A percentile compares a stretch with the other conserved stretches of the same genome.
Conservation (phyloP, 2,888 invertebrate genomes). For the Punctoribates punctum region DNA sequence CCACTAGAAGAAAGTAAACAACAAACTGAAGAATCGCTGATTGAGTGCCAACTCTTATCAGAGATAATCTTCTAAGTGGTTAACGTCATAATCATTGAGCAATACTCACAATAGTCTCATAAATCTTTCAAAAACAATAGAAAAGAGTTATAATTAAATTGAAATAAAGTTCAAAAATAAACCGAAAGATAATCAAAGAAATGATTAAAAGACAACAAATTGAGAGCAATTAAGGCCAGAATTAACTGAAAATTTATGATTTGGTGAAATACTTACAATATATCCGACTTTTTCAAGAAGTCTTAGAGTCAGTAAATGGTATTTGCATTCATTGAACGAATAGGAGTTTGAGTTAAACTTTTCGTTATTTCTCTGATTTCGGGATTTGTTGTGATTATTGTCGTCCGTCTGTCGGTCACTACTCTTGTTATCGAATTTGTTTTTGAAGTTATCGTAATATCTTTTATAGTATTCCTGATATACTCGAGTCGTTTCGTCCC, state of each 20-base stretch:
- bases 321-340: conserved; percentile 28
- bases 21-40: too few species aligned
- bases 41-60: too few species aligned
- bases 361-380: neutral
- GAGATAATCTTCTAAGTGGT: too few species aligned
- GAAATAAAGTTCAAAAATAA: too few species aligned
- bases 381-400: neutral
- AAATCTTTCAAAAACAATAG: too few species aligned
- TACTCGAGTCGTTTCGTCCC: neutral
- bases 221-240: neutral
- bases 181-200: too few species aligned
- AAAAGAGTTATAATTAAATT: too few species aligned
- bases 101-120: too few species aligned
- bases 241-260: neutral
- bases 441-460: conserved; percentile 22
- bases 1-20: too few species aligned
- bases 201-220: too few species aligned
- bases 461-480: neutral
- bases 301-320: conserved; percentile 9
- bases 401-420: neutral
- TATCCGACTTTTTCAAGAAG: conserved; percentile 14
- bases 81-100: too few species aligned
- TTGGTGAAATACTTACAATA: neutral
- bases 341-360: neutral
- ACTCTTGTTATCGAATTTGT: conserved; percentile 2